Evolutionary conservation across 2,888 invertebrate genomes (phyloP), one percentile per base, ranked within the genome.

Genomic region (Dorcus parallelipipedus): DNA sequence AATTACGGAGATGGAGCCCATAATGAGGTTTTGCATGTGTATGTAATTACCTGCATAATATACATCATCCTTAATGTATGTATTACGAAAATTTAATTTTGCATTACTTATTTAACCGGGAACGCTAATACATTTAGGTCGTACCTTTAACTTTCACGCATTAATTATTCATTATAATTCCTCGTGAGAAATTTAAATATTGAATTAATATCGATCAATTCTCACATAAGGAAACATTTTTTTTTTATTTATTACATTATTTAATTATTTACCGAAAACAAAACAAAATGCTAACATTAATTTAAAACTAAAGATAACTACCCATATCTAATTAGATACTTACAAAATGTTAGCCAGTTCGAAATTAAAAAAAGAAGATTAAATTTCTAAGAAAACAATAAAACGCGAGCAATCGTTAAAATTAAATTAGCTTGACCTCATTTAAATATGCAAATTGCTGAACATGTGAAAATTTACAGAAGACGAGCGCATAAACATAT

Each of bases 1-100:
- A 67, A 67, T 67, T 67, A 67, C 64, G 63, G 62, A 66, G 66
- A 64, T 67, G 65, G 67, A 68, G 65, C 61, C 59, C 56, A 63
- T 68, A 68, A 68, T 68, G 67, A 68, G 67, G 61, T 64, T 65
- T 68, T 59, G 64, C 67, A 63, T 61, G 64, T 63, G 58, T 59
- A 63, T 63, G 56, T 67, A 66, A 64, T 62, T 62, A 64, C 58
- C 64, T 62, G 57, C 41, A 51, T 59, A 59, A 59, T 59, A 59
- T 59, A 58, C 58, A 59, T 59, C 55, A 55, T 56, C 52, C 47
- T 52, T 59, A 59, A 59, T 59, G 52, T 50, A 49, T 50, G 52
- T 49, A 55, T 59, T 59, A 56, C 55, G 59, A 59, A 59, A 59
- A 52, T 50, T 52, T 59, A 59, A 56, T 56, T 54, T 58, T 54